phyloP scores from a whole-genome alignment of 2,888 invertebrate genomes.

The Drosophila greeni region DNA sequence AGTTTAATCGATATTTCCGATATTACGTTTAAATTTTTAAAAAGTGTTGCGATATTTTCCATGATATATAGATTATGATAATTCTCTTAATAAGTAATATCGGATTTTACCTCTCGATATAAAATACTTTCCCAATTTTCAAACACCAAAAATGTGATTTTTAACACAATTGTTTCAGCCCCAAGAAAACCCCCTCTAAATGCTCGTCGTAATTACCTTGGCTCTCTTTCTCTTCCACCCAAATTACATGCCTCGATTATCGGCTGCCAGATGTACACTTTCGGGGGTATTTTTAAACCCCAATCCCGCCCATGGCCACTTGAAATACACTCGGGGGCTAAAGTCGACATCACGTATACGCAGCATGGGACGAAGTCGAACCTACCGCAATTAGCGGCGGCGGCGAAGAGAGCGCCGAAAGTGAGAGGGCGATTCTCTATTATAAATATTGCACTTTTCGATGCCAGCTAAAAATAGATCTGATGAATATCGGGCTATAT shows the following conservation, averaged over 20 bases:
- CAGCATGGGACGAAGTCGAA: slow-evolving; percentile 51
- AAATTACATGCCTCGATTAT: slow-evolving; percentile 20
- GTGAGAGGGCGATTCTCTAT: slow-evolving; percentile 18
- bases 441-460: slow-evolving; percentile 29
- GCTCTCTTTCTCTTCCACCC: background rate
- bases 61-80: no score
- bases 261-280: slow-evolving; percentile 6
- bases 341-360: slow-evolving; percentile 51
- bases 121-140: background rate
- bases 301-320: slow-evolving; percentile 17
- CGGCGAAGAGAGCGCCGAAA: slow-evolving; percentile 16
- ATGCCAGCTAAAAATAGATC: slow-evolving; percentile 28
- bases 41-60: no score
- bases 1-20: no score
- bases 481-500: background rate
- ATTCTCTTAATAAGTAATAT: no score
- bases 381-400: slow-evolving; percentile 57
- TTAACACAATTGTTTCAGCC: background rate
- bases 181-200: background rate
- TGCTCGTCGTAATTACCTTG: background rate
- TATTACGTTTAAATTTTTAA: no score
- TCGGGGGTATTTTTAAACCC: slow-evolving; percentile 14
- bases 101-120: no score
- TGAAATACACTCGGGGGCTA: background rate
- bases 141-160: background rate